A percentile compares a stretch with the other conserved stretches of the same genome.
These are phyloP conservation scores for Spermophilus dauricus DNA, from an alignment of 2,113 vertebrate genomes.

Conservation along the genomic window DNA sequence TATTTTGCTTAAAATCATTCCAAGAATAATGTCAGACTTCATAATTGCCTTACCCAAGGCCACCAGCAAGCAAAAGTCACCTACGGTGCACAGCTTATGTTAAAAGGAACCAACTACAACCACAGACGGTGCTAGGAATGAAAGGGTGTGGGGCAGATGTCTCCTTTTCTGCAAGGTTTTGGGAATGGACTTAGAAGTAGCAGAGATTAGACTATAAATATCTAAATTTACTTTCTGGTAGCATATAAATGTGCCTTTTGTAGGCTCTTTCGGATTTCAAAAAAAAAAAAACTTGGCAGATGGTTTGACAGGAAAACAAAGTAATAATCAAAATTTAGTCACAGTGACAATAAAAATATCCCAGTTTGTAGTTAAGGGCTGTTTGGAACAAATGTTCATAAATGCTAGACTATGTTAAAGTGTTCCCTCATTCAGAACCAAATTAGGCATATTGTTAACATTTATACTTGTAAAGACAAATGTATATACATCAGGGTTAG, in stretches of 20 bases:
- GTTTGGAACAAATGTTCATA: not conserved
- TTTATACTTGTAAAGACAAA: not conserved
- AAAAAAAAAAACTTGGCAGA: not conserved
- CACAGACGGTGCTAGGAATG: not conserved
- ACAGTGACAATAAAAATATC: constrained; percentile 4
- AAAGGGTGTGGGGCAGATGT: not conserved
- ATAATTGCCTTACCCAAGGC: constrained; percentile 68
- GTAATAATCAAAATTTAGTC: constrained; percentile 18
- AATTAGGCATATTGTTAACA: not conserved
- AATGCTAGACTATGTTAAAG: not conserved
- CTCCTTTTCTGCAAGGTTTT: not conserved
- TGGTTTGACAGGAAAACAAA: constrained; percentile 34
- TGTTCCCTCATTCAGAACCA: not conserved
- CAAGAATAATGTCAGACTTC: constrained; percentile 79
- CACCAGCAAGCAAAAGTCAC: constrained; percentile 55
- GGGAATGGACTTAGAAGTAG: not conserved
- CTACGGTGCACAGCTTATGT: not conserved
- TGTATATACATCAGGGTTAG: not conserved
- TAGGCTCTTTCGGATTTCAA: not conserved
- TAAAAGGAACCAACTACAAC: not conserved
- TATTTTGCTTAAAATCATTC: constrained; percentile 79
- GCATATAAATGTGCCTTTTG: not conserved
- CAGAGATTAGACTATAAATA: constrained; percentile 24
- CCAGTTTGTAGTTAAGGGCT: not conserved
- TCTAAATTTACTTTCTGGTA: not conserved